Conservation (phyloP, 2,888 invertebrate species). For the Tenodera sinensis region DNA sequence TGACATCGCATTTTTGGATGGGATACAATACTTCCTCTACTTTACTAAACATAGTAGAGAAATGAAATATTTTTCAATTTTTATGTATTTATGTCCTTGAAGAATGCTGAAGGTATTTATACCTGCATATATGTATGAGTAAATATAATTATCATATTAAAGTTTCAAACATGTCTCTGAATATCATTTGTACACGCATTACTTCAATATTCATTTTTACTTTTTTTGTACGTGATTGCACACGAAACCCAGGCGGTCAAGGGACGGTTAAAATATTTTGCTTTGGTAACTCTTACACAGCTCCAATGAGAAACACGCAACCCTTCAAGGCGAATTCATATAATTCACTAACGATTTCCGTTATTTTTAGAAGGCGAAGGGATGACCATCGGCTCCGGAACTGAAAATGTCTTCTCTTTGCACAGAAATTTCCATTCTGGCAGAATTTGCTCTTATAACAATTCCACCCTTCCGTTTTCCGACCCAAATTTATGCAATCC, state of each 20-base stretch:
- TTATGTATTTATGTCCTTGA: no score
- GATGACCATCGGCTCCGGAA: background rate
- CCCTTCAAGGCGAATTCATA: background rate
- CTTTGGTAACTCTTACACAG: background rate
- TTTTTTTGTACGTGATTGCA: no score
- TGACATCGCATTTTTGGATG: no score
- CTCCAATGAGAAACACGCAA: background rate
- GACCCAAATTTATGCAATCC: background rate
- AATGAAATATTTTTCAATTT: no score
- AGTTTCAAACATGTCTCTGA: no score
- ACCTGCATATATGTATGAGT: no score
- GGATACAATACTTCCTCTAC: no score
- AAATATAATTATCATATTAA: no score
- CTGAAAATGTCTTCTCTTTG: background rate
- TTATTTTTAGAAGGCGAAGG: background rate
- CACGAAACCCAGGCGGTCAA: background rate
- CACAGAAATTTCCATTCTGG: background rate
- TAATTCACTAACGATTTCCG: background rate
- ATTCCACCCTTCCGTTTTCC: background rate
- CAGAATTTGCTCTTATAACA: background rate
- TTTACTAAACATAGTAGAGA: no score
- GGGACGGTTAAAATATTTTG: background rate
- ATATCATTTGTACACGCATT: no score
- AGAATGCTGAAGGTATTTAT: no score
- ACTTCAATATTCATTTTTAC: no score